Evolutionary conservation across 2,113 vertebrate species (phyloP), one percentile per base, ranked within the genome.

Genomic region (Mirza zaza): DNA sequence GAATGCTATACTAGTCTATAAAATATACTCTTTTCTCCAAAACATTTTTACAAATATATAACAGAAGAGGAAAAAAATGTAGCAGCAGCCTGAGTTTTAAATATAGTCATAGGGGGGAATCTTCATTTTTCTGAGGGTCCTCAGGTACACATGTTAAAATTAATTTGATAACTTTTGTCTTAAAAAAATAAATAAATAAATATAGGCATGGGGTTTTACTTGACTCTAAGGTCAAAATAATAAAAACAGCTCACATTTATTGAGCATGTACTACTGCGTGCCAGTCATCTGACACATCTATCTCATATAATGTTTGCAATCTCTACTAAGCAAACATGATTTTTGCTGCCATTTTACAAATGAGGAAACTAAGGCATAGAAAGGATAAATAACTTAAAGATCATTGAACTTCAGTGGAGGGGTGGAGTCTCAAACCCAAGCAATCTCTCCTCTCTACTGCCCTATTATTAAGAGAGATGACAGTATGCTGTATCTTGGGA

Each of bases 41-140:
- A 91, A 55, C 45, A 93, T 76, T 55, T 84, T 80, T 52, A 85
- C 18, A 92, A 79, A 65, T 48, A 71, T 1, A 96, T 67, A 89
- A 70, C 39, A 52, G 20, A 32, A n/a, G 52, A 52, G 67, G 48
- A n/a, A n/a, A 79, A 77, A 36, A 52, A 55, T 71, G 79, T 65
- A 87, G 55, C 55, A 55, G 76, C 32, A 68, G 12, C 14, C 23
- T 79, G 57, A 25, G 34, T 77, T 86, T 86, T 67, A 61, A 84
- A 83, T 36, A 25, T 4, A n/a, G 52, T 29, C 36, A 42, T 6
- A 29, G 6, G 42, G 21, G 21, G 23, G 61, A 63, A 63, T 63
- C 25, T 29, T 27, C 61, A 63, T 29, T 63, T 27, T 63, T 63
- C 11, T 27, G 61, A 29, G 61, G 61, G 61, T 63, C 29, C 59